A percentile compares a stretch with the other conserved stretches of the same genome.
These are phyloP conservation scores for Ennomos fuscantarius DNA, from an alignment of 2,888 invertebrate genomes.

Conservation along the genomic window DNA sequence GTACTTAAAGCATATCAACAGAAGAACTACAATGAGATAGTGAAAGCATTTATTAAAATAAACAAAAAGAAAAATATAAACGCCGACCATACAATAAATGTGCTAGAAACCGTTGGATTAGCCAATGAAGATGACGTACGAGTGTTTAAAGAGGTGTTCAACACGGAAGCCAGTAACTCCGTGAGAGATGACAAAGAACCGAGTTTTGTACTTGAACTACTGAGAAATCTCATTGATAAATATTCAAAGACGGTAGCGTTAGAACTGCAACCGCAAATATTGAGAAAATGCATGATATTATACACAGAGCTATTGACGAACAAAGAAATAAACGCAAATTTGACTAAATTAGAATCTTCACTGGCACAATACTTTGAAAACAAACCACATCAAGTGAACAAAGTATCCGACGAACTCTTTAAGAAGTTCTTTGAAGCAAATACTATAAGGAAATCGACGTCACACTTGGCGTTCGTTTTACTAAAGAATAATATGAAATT, in stretches of 20 bases:
- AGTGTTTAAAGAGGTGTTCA: constrained; percentile 73
- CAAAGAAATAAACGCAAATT: constrained; percentile 68
- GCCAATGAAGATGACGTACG: constrained; percentile 68
- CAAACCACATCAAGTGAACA: constrained; percentile 85
- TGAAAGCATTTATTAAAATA: constrained; percentile 76
- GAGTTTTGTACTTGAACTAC: constrained; percentile 78
- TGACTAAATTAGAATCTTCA: constrained; percentile 82
- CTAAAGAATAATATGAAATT: constrained; percentile 81
- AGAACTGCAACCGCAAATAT: constrained; percentile 61
- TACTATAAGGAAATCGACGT: constrained; percentile 84
- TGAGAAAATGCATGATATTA: constrained; percentile 67
- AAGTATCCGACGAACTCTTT: constrained; percentile 82
- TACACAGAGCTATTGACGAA: constrained; percentile 75
- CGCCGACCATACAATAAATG: constrained; percentile 65
- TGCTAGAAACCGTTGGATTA: constrained; percentile 73
- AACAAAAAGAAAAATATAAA: constrained; percentile 66
- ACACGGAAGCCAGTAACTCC: constrained; percentile 60
- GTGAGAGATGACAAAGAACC: constrained; percentile 78
- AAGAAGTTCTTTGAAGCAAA: constrained; percentile 78
- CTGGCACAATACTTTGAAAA: constrained; percentile 84
- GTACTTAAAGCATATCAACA: constrained; percentile 80
- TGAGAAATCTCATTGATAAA: constrained; percentile 76
- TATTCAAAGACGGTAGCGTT: constrained; percentile 64
- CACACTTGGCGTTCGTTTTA: constrained; percentile 85
- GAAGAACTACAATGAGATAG: constrained; percentile 80